Evolutionary conservation across 2,797 vertebrate genomes (phyloP).

Genomic region (Esox lucius): DNA sequence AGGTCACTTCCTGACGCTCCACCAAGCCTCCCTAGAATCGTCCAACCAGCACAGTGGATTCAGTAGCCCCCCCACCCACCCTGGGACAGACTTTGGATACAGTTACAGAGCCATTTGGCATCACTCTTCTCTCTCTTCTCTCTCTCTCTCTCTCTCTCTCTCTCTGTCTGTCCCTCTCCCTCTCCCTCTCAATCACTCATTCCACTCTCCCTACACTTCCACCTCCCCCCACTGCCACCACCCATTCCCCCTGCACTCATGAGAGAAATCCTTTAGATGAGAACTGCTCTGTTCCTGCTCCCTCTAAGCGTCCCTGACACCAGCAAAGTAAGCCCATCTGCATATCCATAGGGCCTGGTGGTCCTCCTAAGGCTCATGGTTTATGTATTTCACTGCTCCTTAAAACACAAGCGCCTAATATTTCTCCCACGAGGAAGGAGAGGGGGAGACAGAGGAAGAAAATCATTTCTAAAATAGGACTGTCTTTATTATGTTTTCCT

Average conservation of each 20-base stretch:
- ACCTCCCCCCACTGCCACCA: slow-evolving; percentile 64
- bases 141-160: slow-evolving; percentile 40
- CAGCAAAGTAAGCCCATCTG: slow-evolving; percentile 97
- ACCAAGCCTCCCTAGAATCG: slow-evolving; percentile 87
- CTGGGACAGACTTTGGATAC: slow-evolving; percentile 90
- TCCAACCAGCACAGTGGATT: slow-evolving; percentile 80
- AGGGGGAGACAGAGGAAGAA: slow-evolving; percentile 45
- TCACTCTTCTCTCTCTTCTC: slow-evolving; percentile 20
- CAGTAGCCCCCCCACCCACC: slow-evolving; percentile 45
- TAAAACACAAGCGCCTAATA: slow-evolving; percentile 98
- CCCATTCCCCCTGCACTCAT: slow-evolving; percentile 80
- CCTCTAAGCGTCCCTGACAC: slow-evolving; percentile 93
- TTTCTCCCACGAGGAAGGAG: slow-evolving; percentile 90
- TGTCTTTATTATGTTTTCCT: slow-evolving; percentile 59
- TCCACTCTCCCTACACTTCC: slow-evolving; percentile 63
- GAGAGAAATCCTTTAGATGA: slow-evolving; percentile 89
- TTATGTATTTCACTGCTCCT: slow-evolving; percentile 99
- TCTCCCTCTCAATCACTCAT: slow-evolving; percentile 41
- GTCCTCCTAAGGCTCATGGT: slow-evolving; percentile 97
- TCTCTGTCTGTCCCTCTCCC: slow-evolving; percentile 31
- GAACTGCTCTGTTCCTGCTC: slow-evolving; percentile 79
- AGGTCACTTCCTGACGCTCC: slow-evolving; percentile 95
- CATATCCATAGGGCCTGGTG: slow-evolving; percentile 97
- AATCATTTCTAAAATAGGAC: slow-evolving; percentile 53
- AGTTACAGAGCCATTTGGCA: slow-evolving; percentile 88